Base-by-base conservation (phyloP, 2,797 vertebrate species). In the Prionace glauca region DNA sequence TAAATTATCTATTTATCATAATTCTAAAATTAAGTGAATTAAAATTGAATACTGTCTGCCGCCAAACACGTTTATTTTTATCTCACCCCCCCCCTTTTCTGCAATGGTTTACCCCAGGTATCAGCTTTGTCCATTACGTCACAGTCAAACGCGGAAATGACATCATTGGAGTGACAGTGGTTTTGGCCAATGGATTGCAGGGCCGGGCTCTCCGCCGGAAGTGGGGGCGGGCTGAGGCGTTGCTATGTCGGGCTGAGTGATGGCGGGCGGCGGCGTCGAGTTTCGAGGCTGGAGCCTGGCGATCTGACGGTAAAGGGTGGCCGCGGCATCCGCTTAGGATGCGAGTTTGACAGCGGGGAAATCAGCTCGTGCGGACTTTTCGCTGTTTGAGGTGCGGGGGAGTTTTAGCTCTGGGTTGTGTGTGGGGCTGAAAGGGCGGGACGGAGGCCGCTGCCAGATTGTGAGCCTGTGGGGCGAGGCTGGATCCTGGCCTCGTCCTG, bases 1-100 rank as follows among this genome's bases (percentile, higher is more conserved):
- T 45, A 2, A 45, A 24, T 0, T 0, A 0, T 24, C 2, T 18
- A 11, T 22, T n/a, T 26, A 16, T 24, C 0, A 45, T 9, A 3
- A 77, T 0, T 12, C 2, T 12, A 77, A 77, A 87, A 26, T 50
- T 26, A 87, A 0, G 0, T 26, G 10, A 20, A 20, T 16, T 56
- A 87, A 56, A 87, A 56, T 56, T 22, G 22, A 56, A 56, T 5
- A 50, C 0, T 87, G 20, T 45, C 45, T 45, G 18, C 22, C 8
- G 45, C 26, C 20, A 1, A 50, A 9, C 18, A 22, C 18, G 1
- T 8, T 26, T 1, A 12, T 22, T 26, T 56, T 87, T 22, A 22
- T 12, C 7, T 22, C n/a, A 2, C 0, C 7, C 86, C 45, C 86
- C 50, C 50, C 24, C 45, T 12, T 0, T 7, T 81, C n/a, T 1